A percentile compares a stretch with the other conserved stretches of the same genome.
Evolutionary conservation across 2,888 invertebrate genomes (phyloP).

Genomic region (Bombylius major): DNA sequence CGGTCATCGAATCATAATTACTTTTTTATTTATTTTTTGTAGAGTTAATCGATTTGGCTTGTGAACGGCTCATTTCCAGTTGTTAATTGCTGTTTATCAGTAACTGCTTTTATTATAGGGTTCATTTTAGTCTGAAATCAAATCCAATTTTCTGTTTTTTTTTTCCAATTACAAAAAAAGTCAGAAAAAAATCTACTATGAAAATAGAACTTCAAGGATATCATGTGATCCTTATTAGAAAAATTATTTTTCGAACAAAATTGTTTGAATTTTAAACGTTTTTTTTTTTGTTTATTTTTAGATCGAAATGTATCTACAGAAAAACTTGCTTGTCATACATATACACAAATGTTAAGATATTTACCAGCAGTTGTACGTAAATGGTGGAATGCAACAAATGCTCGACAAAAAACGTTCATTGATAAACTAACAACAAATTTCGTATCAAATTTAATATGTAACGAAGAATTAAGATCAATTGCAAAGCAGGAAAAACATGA

Average conservation of each 20-base stretch:
- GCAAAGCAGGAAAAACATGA: slow-evolving; percentile 45
- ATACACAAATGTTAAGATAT: slow-evolving; percentile 46
- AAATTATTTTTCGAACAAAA: slow-evolving; percentile 5
- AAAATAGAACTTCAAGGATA: too few species aligned
- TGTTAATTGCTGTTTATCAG: too few species aligned
- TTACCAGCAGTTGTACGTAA: slow-evolving; percentile 61
- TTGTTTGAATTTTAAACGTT: not conserved
- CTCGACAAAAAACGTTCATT: slow-evolving; percentile 49
- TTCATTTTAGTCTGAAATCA: too few species aligned
- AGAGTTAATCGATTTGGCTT: too few species aligned
- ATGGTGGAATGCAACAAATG: slow-evolving; percentile 62
- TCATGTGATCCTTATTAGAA: too few species aligned
- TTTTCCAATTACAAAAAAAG: too few species aligned
- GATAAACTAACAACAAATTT: slow-evolving; percentile 55
- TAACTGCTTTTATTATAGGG: too few species aligned
- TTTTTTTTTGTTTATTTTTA: slow-evolving; percentile 13
- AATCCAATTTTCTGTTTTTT: too few species aligned
- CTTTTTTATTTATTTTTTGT: too few species aligned
- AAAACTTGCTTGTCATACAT: slow-evolving; percentile 49
- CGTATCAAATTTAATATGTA: slow-evolving; percentile 53
- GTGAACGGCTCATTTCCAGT: too few species aligned
- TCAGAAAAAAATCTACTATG: too few species aligned
- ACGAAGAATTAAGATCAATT: slow-evolving; percentile 49
- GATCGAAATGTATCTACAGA: slow-evolving; percentile 25
- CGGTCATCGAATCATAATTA: too few species aligned